phyloP scores from a whole-genome alignment of 2,113 vertebrate species.

The Collichthys lucidus region DNA sequence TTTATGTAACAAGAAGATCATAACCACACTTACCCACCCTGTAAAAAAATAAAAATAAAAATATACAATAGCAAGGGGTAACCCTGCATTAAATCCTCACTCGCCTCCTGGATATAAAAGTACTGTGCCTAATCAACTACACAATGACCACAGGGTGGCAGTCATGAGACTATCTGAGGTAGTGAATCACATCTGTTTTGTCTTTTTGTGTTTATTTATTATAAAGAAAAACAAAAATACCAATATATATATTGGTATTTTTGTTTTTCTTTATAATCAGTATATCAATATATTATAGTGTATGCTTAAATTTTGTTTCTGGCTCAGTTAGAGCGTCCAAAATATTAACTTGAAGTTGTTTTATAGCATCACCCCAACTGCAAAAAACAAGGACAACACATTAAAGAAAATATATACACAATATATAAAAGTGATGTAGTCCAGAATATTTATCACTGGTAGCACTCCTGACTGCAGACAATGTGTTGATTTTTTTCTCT shows the following conservation, averaged over 20 bases:
- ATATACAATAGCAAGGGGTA: background rate
- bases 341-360: background rate
- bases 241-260: no score
- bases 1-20: background rate
- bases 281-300: background rate
- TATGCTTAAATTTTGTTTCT: background rate
- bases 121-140: background rate
- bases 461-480: background rate
- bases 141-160: constrained; percentile 31
- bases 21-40: background rate
- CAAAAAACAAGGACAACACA: background rate
- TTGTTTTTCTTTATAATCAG: no score
- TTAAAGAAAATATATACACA: no score
- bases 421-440: no score
- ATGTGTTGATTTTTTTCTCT: background rate
- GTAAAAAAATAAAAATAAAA: background rate
- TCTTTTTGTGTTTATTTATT: background rate
- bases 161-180: background rate
- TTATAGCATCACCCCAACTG: background rate
- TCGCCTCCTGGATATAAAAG: background rate
- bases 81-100: background rate
- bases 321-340: no score
- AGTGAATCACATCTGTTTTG: background rate
- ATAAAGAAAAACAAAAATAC: background rate
- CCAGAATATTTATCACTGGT: background rate